These are phyloP conservation scores for Drosophila subsilvestris DNA, from an alignment of 2,888 invertebrate genomes.

Conservation along the genomic window DNA sequence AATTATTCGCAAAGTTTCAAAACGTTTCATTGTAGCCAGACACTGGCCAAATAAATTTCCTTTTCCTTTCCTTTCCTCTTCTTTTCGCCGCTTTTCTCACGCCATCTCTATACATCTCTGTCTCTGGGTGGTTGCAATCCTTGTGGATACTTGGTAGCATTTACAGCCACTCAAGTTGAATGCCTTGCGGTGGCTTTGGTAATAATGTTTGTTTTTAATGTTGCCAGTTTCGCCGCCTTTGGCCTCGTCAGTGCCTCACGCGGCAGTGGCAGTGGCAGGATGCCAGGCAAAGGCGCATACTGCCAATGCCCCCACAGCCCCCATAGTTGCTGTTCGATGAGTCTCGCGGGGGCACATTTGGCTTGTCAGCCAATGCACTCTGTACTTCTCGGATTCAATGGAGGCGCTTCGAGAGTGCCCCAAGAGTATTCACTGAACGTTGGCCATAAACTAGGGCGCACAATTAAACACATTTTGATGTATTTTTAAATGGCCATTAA, in stretches of 20 bases:
- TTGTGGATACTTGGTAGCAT: slow-evolving; percentile 49
- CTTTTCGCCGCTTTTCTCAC: background rate
- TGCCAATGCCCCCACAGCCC: slow-evolving; percentile 3
- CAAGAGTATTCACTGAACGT: slow-evolving; percentile 7
- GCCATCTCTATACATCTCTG: background rate
- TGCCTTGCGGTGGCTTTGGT: slow-evolving; percentile 59
- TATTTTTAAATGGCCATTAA: slow-evolving; percentile 35
- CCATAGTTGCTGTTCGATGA: slow-evolving; percentile 19
- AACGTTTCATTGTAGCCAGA: slow-evolving; percentile 54
- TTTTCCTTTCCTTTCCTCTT: slow-evolving; percentile 33
- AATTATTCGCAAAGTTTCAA: slow-evolving; percentile 63
- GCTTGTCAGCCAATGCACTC: slow-evolving; percentile 2
- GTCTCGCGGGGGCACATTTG: slow-evolving; percentile 53
- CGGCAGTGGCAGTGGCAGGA: slow-evolving; percentile 33
- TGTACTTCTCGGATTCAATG: slow-evolving; percentile 10
- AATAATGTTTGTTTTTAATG: slow-evolving; percentile 48
- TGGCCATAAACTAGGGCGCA: slow-evolving; percentile 27
- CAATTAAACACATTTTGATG: slow-evolving; percentile 41
- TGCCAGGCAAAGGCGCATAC: slow-evolving; percentile 1
- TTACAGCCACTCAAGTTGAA: slow-evolving; percentile 74
- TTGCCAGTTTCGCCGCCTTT: slow-evolving; percentile 30
- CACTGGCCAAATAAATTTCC: slow-evolving; percentile 20
- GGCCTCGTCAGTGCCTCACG: background rate
- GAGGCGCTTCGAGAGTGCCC: background rate
- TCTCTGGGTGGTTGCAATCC: slow-evolving; percentile 25